Evolutionary conservation across 2,113 vertebrate genomes (phyloP).

Genomic region (Dinomys branickii): DNA sequence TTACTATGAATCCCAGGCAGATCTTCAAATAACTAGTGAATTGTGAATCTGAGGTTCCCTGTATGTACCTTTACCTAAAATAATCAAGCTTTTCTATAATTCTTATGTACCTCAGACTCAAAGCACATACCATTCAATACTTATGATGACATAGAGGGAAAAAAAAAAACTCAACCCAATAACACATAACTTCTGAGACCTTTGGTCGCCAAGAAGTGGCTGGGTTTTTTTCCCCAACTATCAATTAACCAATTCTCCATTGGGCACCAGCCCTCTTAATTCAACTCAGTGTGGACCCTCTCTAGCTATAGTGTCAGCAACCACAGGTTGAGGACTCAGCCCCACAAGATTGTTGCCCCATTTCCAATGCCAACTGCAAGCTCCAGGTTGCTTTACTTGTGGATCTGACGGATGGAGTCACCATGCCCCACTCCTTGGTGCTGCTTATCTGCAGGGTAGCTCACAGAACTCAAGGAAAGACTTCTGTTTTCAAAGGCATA

Average conservation of each 20-base stretch:
- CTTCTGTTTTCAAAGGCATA: background rate
- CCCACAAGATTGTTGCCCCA: background rate
- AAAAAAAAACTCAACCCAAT: background rate
- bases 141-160: background rate
- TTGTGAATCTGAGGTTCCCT: background rate
- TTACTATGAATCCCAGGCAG: background rate
- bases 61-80: background rate
- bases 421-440: no score
- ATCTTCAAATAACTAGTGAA: background rate
- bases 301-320: background rate
- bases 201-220: background rate
- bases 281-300: background rate
- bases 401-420: background rate
- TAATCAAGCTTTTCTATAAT: background rate
- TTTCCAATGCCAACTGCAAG: background rate
- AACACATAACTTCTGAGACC: background rate
- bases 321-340: background rate
- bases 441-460: background rate
- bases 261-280: background rate
- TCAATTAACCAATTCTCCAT: background rate
- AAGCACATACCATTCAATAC: background rate
- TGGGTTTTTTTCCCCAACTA: background rate
- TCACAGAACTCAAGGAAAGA: background rate
- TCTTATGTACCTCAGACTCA: background rate
- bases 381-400: background rate